Evolutionary conservation across 2,113 vertebrate species (phyloP), one percentile per base, ranked within the genome.

Genomic region (Notiomystis cincta): DNA sequence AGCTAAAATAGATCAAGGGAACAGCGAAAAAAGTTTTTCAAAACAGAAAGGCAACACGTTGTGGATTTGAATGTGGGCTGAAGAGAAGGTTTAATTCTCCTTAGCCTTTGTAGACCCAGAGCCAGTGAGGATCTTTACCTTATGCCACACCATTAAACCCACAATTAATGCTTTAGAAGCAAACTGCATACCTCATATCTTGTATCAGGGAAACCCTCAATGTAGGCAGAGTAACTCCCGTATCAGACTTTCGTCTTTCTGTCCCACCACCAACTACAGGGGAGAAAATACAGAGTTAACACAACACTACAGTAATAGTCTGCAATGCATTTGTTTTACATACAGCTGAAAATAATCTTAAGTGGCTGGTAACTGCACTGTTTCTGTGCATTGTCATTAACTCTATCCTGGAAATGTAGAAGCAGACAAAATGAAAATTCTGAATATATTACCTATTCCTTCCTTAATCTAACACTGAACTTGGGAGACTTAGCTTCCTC

Each of bases 111-210:
- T 24, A 75, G 50, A 92, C 22, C 6, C 40, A 50, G 71, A 92
- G 31, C 11, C n/a, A 67, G 22, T 23, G 42, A 62, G 11, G 51
- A 83, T 54, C 57, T 84, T 81, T 20, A 62, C 38, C 20, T 82
- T 87, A 80, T 22, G 31, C 62, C 53, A 47, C 31, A 65, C 37
- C 66, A 87, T 31, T 82, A 77, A 85, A 85, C 6, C 15, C 40
- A 81, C 38, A 87, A 57, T 69, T 35, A 47, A 70, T 19, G 37
- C 50, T 78, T 72, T 89, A 72, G 57, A 95, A 73, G 23, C 97
- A 94, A 78, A 53, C 79, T 61, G 27, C 13, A 5, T 96, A 99
- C 99, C 99, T 99, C 99, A 99, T 99, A 77, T 99, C 99, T 71
- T 99, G 99, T 91, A 98, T 98, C 70, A 99, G 96, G 5, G 98